These are phyloP conservation scores for Leucopternis melanops DNA, from an alignment of 2,113 vertebrate genomes.

Conservation along the genomic window DNA sequence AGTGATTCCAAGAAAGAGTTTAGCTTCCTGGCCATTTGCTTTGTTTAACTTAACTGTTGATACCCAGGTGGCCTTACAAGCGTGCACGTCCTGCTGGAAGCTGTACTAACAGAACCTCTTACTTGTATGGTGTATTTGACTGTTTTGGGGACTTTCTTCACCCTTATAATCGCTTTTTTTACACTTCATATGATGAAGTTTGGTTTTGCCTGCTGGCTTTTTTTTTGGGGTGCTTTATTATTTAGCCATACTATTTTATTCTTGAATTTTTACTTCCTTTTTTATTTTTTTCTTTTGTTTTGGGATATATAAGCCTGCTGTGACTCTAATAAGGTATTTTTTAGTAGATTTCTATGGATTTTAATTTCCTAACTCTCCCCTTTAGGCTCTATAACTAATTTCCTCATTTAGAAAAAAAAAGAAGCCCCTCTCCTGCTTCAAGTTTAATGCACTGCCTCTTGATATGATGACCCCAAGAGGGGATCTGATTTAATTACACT, in stretches of 20 bases:
- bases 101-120: slow-evolving; percentile 46
- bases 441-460: background rate
- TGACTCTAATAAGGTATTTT: background rate
- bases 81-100: background rate
- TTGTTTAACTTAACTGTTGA: slow-evolving; percentile 43
- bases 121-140: slow-evolving; percentile 26
- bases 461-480: background rate
- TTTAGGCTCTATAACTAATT: slow-evolving; percentile 5
- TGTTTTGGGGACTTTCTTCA: slow-evolving; percentile 29
- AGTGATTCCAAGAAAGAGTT: slow-evolving; percentile 47
- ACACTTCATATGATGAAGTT: slow-evolving; percentile 27
- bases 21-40: slow-evolving; percentile 22
- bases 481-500: background rate
- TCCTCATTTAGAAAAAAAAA: background rate
- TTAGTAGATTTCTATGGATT: slow-evolving; percentile 39
- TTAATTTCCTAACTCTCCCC: slow-evolving; percentile 2
- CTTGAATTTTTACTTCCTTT: background rate
- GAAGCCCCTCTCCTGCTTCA: background rate
- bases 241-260: background rate
- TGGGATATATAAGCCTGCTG: background rate
- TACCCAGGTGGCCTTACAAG: background rate
- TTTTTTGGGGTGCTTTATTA: background rate
- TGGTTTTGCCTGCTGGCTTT: slow-evolving; percentile 15
- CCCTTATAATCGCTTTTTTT: slow-evolving; percentile 24
- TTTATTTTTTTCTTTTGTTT: background rate